phyloP scores from a whole-genome alignment of 2,113 vertebrate species.

The Notarius quadriscutis region DNA sequence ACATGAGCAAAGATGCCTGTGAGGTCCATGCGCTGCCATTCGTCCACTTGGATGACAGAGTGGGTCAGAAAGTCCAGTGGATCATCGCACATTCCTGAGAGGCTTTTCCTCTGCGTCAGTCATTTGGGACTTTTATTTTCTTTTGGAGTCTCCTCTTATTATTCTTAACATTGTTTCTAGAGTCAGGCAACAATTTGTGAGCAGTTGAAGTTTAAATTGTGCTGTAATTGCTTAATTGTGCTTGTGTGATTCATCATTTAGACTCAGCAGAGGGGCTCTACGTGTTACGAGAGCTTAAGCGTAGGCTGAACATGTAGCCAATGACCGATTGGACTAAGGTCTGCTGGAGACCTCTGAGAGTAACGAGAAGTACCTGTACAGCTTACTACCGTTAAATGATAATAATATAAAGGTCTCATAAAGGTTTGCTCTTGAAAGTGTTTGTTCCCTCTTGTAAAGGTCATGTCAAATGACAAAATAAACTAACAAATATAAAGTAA shows the following conservation, averaged over 20 bases:
- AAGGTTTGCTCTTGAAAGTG: neutral
- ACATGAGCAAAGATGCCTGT: neutral
- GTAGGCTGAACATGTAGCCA: slow-evolving; percentile 58
- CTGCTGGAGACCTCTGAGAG: slow-evolving; percentile 40
- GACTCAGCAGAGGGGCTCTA: slow-evolving; percentile 60
- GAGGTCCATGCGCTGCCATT: slow-evolving; percentile 20
- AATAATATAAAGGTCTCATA: slow-evolving; percentile 7
- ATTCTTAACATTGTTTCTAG: slow-evolving; percentile 53
- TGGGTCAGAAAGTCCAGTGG: slow-evolving; percentile 8
- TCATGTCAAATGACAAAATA: neutral
- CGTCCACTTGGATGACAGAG: neutral
- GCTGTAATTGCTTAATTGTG: slow-evolving; percentile 70
- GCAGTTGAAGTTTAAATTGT: slow-evolving; percentile 60
- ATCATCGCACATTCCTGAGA: slow-evolving; percentile 7
- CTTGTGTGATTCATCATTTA: slow-evolving; percentile 69
- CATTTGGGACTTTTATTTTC: slow-evolving; percentile 47
- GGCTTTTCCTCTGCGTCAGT: slow-evolving; percentile 34
- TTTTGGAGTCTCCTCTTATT: slow-evolving; percentile 55
- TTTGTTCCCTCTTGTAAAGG: neutral
- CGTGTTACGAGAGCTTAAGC: slow-evolving; percentile 48
- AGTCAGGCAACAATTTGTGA: slow-evolving; percentile 57
- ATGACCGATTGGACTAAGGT: slow-evolving; percentile 61
- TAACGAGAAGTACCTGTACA: neutral
- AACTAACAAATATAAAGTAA: neutral
- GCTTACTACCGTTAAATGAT: neutral